A percentile compares a stretch with the other conserved stretches of the same genome.
Evolutionary conservation across 2,113 vertebrate species (phyloP).

Genomic region (Pteruthius melanotis): DNA sequence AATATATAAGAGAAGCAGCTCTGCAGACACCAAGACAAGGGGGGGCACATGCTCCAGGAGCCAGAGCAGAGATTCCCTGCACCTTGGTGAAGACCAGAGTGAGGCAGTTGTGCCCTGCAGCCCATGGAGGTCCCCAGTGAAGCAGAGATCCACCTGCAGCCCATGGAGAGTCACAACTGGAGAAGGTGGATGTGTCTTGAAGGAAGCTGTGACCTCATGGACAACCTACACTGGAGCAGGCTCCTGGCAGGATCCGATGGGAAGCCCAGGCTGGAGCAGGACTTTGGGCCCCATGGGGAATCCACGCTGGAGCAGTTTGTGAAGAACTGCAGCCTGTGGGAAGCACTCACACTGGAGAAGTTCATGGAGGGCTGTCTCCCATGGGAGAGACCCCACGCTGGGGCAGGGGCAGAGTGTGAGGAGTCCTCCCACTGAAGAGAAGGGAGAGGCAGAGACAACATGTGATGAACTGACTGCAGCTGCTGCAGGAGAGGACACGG

Average conservation of each 20-base stretch:
- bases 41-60: background rate
- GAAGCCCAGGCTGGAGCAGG: background rate
- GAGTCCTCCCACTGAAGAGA: background rate
- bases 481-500: background rate
- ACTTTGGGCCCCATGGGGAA: background rate
- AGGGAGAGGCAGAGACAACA: background rate
- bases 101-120: background rate
- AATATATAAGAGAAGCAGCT: background rate
- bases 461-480: background rate
- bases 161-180: background rate
- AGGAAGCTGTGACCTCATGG: background rate
- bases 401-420: background rate
- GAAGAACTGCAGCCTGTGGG: background rate
- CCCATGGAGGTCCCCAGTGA: background rate
- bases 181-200: background rate
- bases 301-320: background rate
- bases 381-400: accelerated
- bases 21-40: background rate
- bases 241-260: background rate
- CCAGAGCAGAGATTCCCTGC: background rate
- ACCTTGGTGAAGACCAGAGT: background rate
- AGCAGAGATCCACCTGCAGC: background rate
- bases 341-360: background rate
- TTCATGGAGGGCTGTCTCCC: background rate
- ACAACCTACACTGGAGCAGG: background rate